Evolutionary conservation across 2,888 invertebrate species (phyloP).

Genomic region (Cyclophora punctaria): DNA sequence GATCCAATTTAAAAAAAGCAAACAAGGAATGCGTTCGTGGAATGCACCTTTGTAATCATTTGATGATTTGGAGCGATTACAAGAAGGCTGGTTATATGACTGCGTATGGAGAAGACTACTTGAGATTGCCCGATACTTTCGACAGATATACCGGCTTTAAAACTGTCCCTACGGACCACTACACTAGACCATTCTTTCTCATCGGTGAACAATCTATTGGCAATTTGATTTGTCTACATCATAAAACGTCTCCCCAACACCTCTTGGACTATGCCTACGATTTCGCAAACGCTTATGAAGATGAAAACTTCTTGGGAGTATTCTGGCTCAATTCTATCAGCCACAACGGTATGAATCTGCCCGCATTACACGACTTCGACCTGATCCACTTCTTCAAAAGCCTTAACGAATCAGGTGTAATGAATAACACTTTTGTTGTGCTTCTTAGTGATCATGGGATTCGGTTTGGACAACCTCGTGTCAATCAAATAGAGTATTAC

Average conservation of each 20-base stretch:
- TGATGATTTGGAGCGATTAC: conserved; percentile 85
- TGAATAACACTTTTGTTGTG: conserved; percentile 79
- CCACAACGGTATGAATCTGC: conserved; percentile 79
- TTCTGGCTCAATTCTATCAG: conserved; percentile 86
- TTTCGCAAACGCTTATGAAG: conserved; percentile 75
- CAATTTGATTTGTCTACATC: conserved; percentile 47
- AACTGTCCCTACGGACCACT: conserved; percentile 85
- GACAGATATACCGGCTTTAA: conserved; percentile 76
- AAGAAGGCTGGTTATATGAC: conserved; percentile 81
- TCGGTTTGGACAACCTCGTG: conserved; percentile 79
- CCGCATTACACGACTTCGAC: conserved; percentile 78
- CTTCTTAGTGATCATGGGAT: conserved; percentile 87
- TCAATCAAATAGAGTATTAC: conserved; percentile 79
- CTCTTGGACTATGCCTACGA: conserved; percentile 79
- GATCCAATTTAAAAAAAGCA: conserved; percentile 68
- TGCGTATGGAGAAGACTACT: conserved; percentile 83
- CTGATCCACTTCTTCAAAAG: conserved; percentile 71
- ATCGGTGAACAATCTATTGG: conserved; percentile 73
- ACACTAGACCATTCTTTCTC: conserved; percentile 82
- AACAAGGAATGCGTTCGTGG: conserved; percentile 63
- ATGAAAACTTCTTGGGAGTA: conserved; percentile 79
- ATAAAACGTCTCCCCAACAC: conserved; percentile 76
- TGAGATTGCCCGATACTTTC: conserved; percentile 79
- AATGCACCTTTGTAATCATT: conserved; percentile 78
- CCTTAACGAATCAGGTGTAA: conserved; percentile 58